phyloP scores from a whole-genome alignment of 2,797 vertebrate genomes.

The Argentina silus region DNA sequence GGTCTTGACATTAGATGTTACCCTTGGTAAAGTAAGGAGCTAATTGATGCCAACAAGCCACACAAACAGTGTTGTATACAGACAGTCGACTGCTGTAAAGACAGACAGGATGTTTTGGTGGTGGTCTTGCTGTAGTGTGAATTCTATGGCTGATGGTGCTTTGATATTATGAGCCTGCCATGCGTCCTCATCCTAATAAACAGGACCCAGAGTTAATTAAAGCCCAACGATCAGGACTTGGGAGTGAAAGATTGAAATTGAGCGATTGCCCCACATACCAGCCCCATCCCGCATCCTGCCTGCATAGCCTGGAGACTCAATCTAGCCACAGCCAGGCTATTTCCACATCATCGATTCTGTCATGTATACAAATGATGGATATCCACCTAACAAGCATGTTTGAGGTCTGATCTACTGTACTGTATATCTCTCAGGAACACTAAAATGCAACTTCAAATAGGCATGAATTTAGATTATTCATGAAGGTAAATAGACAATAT shows the following conservation, averaged over 20 bases:
- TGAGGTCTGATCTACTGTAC: conserved; percentile 59
- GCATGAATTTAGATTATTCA: conserved; percentile 39
- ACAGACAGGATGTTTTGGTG: conserved; percentile 23
- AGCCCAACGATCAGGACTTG: conserved; percentile 79
- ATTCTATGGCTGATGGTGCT: conserved; percentile 30
- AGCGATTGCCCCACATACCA: conserved; percentile 84
- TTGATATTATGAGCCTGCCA: conserved; percentile 49
- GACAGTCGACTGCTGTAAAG: conserved; percentile 31
- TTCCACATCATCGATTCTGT: conserved; percentile 88
- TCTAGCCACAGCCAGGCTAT: conserved; percentile 76
- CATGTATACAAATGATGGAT: conserved; percentile 84
- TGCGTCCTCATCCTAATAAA: conserved; percentile 70
- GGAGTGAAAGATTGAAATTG: conserved; percentile 83
- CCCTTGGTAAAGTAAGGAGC: conserved; percentile 51
- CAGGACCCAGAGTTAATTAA: conserved; percentile 80
- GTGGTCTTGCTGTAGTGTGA: conserved; percentile 31
- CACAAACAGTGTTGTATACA: background rate
- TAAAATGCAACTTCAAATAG: conserved; percentile 15
- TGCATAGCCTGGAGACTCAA: conserved; percentile 64
- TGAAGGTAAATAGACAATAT: conserved; percentile 43
- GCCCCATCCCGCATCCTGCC: conserved; percentile 75
- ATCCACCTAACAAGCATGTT: conserved; percentile 76
- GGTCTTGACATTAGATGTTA: conserved; percentile 71
- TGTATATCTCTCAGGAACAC: conserved; percentile 49
- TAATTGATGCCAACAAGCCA: conserved; percentile 55